Conservation (phyloP, 2,888 invertebrate species). For the Drosophila villosipedis region DNA sequence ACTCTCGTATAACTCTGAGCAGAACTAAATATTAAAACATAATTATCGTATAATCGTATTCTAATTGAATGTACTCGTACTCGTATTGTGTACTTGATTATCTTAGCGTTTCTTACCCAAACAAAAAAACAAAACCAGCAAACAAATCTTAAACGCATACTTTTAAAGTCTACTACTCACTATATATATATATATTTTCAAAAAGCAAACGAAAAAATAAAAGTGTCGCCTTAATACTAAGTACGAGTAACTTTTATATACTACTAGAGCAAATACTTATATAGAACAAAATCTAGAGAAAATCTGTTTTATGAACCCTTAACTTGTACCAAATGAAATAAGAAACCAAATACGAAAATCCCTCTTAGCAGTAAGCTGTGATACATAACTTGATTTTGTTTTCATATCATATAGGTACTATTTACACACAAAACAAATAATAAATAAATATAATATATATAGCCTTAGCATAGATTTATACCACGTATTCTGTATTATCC, state of each 20-base stretch:
- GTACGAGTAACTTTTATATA: conserved; percentile 28
- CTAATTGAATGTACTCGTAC: conserved; percentile 61
- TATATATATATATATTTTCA: conserved; percentile 16
- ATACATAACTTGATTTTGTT: conserved; percentile 3
- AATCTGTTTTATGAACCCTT: conserved; percentile 15
- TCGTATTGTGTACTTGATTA: conserved; percentile 71
- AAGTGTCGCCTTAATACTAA: conserved; percentile 26
- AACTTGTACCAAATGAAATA: conserved; percentile 5
- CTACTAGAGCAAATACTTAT: conserved; percentile 17
- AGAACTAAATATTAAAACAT: conserved; percentile 47
- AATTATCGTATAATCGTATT: conserved; percentile 61
- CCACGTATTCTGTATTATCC: conserved; percentile 25
- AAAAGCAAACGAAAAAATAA: conserved; percentile 15
- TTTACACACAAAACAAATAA: conserved; percentile 13
- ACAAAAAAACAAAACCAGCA: conserved; percentile 14
- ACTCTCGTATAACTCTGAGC: conserved; percentile 69
- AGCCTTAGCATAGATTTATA: conserved; percentile 40
- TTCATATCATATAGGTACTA: conserved; percentile 28
- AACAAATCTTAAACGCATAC: conserved; percentile 36
- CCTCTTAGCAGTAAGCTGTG: conserved; percentile 53
- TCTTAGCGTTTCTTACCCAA: conserved; percentile 69
- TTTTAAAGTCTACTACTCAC: conserved; percentile 30
- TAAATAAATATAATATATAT: conserved; percentile 5
- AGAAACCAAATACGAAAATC: conserved; percentile 17
- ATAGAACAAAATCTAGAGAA: conserved; percentile 41